Evolutionary conservation across 2,113 vertebrate genomes (phyloP).

Genomic region (Silurus meridionalis): DNA sequence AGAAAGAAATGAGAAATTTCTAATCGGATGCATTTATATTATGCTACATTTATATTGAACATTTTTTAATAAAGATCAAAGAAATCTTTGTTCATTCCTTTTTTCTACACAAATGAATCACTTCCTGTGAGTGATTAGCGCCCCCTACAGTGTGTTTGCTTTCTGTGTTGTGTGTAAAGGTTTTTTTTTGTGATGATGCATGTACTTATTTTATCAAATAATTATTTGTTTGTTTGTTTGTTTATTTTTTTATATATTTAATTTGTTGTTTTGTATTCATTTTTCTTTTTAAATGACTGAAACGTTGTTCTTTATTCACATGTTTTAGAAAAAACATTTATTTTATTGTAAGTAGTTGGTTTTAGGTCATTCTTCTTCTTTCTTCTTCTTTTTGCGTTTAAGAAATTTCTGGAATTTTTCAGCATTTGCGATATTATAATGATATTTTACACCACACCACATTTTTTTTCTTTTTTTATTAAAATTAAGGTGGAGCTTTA

Average conservation of each 20-base stretch:
- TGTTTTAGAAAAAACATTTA: no score
- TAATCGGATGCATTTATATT: no score
- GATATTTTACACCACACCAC: neutral
- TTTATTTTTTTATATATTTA: neutral
- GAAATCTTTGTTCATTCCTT: no score
- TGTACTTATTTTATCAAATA: neutral
- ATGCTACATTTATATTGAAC: no score
- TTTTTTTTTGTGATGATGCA: neutral
- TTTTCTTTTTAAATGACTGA: neutral
- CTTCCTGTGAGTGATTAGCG: slow-evolving; percentile 35
- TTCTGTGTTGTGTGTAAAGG: neutral
- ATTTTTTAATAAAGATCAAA: no score
- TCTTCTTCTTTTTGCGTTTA: no score
- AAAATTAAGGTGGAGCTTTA: neutral
- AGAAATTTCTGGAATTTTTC: neutral
- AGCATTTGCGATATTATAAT: neutral
- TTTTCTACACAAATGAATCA: neutral
- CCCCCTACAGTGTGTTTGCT: slow-evolving; percentile 26
- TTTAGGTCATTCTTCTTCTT: no score
- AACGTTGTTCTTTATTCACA: neutral
- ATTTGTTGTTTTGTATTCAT: neutral
- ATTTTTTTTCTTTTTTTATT: neutral
- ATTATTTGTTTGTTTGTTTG: neutral
- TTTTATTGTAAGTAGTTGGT: no score
- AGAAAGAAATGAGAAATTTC: neutral